phyloP scores from a whole-genome alignment of 2,797 vertebrate genomes.

The Coregonus sp. region DNA sequence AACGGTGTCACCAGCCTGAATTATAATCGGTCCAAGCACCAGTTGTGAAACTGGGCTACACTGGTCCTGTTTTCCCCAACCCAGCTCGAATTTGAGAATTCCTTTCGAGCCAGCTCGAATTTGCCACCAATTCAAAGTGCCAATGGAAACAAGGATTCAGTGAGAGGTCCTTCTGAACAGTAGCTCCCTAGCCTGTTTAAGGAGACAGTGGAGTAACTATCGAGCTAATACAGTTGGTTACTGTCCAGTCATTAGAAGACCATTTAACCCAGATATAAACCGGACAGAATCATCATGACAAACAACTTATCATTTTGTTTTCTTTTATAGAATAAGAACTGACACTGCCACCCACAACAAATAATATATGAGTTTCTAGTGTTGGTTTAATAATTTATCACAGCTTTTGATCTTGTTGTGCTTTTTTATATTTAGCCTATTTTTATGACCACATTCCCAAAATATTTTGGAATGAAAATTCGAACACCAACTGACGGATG shows the following conservation, averaged over 20 bases:
- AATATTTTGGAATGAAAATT: conserved; percentile 35
- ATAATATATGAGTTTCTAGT: background rate
- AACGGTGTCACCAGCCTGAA: no score
- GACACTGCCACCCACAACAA: background rate
- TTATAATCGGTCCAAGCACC: no score
- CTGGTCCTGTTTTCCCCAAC: no score
- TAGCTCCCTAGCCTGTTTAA: background rate
- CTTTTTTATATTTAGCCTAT: conserved; percentile 12
- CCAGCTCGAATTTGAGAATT: no score
- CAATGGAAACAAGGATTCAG: background rate
- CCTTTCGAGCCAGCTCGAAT: no score
- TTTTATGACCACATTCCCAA: conserved; percentile 23
- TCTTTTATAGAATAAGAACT: background rate
- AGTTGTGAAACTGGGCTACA: no score
- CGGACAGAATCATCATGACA: background rate
- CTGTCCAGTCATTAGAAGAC: background rate
- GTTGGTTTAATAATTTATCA: conserved; percentile 41
- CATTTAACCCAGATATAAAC: background rate
- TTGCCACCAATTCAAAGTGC: no score
- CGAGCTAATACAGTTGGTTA: background rate
- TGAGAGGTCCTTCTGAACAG: background rate
- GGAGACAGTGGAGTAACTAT: background rate
- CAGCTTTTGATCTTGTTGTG: conserved; percentile 27
- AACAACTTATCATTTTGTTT: background rate
- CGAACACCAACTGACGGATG: conserved; percentile 20